phyloP scores from a whole-genome alignment of 1,140 invertebrate genomes.

The Pygmarrhopalites habei region DNA sequence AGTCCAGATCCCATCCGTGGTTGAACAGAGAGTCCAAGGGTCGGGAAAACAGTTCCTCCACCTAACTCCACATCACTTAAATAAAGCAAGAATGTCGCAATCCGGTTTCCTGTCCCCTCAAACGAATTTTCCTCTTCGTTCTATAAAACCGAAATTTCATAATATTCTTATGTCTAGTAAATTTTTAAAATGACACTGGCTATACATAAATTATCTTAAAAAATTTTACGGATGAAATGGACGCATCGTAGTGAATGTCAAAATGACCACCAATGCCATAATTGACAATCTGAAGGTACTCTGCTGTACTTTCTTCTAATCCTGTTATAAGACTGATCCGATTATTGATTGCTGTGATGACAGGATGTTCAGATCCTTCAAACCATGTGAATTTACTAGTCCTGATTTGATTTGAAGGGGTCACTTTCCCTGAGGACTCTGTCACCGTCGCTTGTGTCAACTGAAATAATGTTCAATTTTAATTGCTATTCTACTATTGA shows the following conservation, averaged over 20 bases:
- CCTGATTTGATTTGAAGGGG: no score
- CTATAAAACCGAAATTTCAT: constrained; percentile 41
- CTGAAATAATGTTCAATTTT: no score
- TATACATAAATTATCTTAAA: background rate
- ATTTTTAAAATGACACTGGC: background rate
- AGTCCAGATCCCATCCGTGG: no score
- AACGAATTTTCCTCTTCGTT: constrained; percentile 80
- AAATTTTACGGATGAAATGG: constrained; percentile 51
- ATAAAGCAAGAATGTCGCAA: constrained; percentile 71
- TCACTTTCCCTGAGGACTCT: no score
- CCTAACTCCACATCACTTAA: no score
- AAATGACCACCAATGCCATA: constrained; percentile 98
- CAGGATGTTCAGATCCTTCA: constrained; percentile 67
- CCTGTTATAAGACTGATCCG: constrained; percentile 73
- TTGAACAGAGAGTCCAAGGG: no score
- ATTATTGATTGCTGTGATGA: constrained; percentile 65
- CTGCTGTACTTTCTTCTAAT: constrained; percentile 74
- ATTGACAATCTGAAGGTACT: constrained; percentile 94
- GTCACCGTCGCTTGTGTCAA: no score
- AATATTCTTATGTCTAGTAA: background rate
- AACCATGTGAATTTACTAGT: constrained; percentile 96
- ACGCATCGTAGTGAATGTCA: constrained; percentile 98
- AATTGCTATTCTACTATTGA: no score
- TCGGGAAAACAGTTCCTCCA: no score
- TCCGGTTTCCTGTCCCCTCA: constrained; percentile 82